Percentiles rank a stretch among this genome's conserved stretches.
Evolutionary conservation across 2,113 vertebrate genomes (phyloP).

Genomic region (Larimichthys polyactis): DNA sequence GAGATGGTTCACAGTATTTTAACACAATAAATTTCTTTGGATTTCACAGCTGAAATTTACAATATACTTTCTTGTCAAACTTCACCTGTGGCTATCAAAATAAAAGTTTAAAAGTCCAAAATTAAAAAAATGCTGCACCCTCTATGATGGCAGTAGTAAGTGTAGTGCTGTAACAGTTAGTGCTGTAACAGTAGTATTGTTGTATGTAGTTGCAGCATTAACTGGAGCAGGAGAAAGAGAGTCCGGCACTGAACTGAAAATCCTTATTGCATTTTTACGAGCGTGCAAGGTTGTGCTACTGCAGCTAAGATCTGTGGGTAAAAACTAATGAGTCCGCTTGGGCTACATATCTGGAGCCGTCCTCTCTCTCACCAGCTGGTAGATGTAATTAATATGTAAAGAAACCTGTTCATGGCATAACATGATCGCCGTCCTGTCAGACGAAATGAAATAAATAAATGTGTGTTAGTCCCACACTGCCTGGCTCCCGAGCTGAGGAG

Average conservation of each 20-base stretch:
- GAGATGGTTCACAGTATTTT: no score
- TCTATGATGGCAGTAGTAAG: background rate
- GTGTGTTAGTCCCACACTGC: constrained; percentile 43
- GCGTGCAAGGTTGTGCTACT: constrained; percentile 22
- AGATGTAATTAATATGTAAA: constrained; percentile 79
- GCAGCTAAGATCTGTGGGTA: constrained; percentile 56
- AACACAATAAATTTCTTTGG: no score
- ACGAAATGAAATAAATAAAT: constrained; percentile 34
- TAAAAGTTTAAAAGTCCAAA: no score
- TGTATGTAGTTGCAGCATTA: background rate
- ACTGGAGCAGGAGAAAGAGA: constrained; percentile 1
- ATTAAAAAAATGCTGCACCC: background rate
- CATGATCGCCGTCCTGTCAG: constrained; percentile 56
- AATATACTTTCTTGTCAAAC: no score
- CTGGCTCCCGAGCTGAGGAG: constrained; percentile 40
- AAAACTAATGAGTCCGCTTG: constrained; percentile 73
- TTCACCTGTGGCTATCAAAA: no score
- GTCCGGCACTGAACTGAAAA: constrained; percentile 13
- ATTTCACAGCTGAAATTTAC: no score
- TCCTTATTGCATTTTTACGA: constrained; percentile 53
- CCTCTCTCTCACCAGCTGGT: constrained; percentile 69
- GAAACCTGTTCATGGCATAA: constrained; percentile 74
- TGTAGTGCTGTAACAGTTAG: background rate
- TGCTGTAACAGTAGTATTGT: constrained; percentile 2
- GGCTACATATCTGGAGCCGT: constrained; percentile 56